Percentiles rank a stretch among this genome's conserved stretches.
Evolutionary conservation across 1,140 invertebrate genomes (phyloP).

Genomic region (Physella acuta): DNA sequence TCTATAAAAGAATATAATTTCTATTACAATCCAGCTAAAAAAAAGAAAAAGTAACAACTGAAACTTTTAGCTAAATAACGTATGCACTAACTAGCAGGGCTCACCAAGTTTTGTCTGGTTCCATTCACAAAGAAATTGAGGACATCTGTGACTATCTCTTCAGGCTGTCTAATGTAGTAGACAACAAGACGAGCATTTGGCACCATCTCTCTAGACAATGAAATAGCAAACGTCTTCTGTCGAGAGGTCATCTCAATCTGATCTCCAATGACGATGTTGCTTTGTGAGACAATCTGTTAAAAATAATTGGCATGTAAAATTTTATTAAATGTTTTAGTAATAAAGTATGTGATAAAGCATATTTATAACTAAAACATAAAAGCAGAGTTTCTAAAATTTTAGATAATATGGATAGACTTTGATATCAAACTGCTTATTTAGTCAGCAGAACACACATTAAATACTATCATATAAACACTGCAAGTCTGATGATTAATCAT

Average conservation of each 20-base stretch:
- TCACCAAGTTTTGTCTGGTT: constrained; percentile 68
- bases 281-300: constrained; percentile 52
- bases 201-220: constrained; percentile 90
- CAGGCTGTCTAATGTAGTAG: constrained; percentile 76
- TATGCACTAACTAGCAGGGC: too few relatives aligned
- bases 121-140: constrained; percentile 93
- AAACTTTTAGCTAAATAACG: not conserved
- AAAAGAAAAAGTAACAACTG: not conserved
- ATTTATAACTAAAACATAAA: not conserved
- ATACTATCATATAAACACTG: too few relatives aligned
- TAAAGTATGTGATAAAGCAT: not conserved
- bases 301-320: not conserved
- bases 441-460: too few relatives aligned
- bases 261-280: constrained; percentile 58
- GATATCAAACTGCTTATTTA: too few relatives aligned
- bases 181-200: constrained; percentile 87
- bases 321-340: constrained; percentile 1
- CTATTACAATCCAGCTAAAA: not conserved
- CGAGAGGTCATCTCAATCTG: constrained; percentile 54
- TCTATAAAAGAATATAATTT: not conserved
- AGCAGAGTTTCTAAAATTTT: not conserved
- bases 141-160: constrained; percentile 86
- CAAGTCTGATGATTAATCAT: too few relatives aligned
- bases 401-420: too few relatives aligned
- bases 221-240: constrained; percentile 80